Evolutionary conservation across 2,797 vertebrate genomes (phyloP).

Genomic region (Spea hammondii): DNA sequence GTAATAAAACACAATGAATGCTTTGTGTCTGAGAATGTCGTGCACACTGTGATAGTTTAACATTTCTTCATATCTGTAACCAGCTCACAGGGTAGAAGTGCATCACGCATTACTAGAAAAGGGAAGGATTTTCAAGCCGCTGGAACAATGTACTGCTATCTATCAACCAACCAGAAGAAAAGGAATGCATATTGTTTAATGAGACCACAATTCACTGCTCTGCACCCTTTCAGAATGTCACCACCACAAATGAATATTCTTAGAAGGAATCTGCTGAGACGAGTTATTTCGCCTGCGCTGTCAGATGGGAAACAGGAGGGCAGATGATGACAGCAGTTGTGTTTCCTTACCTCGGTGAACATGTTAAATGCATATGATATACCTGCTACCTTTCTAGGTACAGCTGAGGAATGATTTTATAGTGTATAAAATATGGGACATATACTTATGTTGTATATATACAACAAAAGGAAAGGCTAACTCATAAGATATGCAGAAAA

Average conservation of each 20-base stretch:
- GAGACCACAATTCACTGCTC: slow-evolving; percentile 59
- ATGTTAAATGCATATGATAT: too few species aligned
- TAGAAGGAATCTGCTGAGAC: slow-evolving; percentile 68
- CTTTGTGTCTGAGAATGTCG: too few species aligned
- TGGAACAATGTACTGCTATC: slow-evolving; percentile 58
- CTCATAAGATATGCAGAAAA: too few species aligned
- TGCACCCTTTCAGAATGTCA: slow-evolving; percentile 56
- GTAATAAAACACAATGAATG: too few species aligned
- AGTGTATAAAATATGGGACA: too few species aligned
- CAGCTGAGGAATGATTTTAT: too few species aligned
- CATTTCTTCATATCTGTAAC: slow-evolving; percentile 56
- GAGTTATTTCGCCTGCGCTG: slow-evolving; percentile 34
- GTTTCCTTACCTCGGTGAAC: too few species aligned
- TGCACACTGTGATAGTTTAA: slow-evolving; percentile 22
- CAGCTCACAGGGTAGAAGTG: slow-evolving; percentile 31
- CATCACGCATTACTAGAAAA: slow-evolving; percentile 70
- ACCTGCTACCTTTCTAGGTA: too few species aligned
- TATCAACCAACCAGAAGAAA: slow-evolving; percentile 56
- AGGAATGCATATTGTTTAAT: slow-evolving; percentile 66
- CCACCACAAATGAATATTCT: slow-evolving; percentile 60
- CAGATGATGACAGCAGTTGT: slow-evolving; percentile 5
- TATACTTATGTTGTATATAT: too few species aligned
- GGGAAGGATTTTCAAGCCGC: slow-evolving; percentile 67
- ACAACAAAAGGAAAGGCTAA: too few species aligned
- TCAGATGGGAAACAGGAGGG: slow-evolving; percentile 16